Base-by-base conservation (phyloP, 1,140 invertebrate genomes). In the Cotesia chilonis region DNA sequence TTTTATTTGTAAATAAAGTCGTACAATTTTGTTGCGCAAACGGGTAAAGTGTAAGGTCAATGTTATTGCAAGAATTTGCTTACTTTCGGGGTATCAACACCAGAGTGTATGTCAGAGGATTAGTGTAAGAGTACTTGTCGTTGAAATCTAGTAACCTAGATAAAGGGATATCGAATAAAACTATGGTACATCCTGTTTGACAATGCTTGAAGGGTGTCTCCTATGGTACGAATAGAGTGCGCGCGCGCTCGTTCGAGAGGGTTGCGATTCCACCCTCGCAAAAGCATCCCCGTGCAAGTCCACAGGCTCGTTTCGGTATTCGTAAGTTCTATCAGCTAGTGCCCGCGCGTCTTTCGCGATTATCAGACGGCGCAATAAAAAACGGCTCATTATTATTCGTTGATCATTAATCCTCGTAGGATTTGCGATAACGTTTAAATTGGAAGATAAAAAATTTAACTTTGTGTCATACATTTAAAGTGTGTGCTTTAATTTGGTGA, bases 341-440 rank as follows among this genome's bases (percentile, higher is more conserved):
- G 84, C 79, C 81, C 84, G 84, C 84, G 85, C 85, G 84, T 85
- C 85, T 85, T 82, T 79, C 83, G 84, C 85, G 81, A 86, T 82
- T 76, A 83, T 80, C 81, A 81, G 83, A 86, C 81, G 80, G 81
- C 82, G 83, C 79, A 79, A 81, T 78, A 64, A 77, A 79, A 79
- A 76, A 78, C 77, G 73, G 66, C 68, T 74, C 67, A 64, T 41
- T 65, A 28, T 28, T 28, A 28, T 14, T 55, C 17, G 72, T 74
- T 69, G 75, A 54, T 51, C 4, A 38, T 41, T 55, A 54, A 38
- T 47, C 7, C 38, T 17, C n/a, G 6, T 65, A 4, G 14, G 20
- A 36, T 28, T 61, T 47, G 65, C 51, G 65, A 28, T 28, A 28
- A 28, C 28, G 28, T 28, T 28, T 2, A 28, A 28, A 28, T 28